Percentiles rank a stretch among this genome's conserved stretches.
Conservation (phyloP, 2,888 invertebrate genomes). For the Sicus ferrugineus region DNA sequence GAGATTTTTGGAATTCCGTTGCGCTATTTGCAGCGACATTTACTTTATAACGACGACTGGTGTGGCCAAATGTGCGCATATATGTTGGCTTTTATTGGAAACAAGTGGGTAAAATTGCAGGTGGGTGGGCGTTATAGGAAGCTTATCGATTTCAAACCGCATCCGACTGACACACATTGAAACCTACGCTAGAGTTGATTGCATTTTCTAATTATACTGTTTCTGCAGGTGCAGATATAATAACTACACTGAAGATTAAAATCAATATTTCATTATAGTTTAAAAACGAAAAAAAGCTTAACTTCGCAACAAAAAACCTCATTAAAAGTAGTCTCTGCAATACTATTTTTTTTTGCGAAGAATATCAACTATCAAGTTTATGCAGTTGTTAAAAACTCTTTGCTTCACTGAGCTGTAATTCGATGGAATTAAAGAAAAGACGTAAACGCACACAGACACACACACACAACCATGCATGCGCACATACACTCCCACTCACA, state of each 20-base stretch:
- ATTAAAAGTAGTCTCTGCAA: neutral
- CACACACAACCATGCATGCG: too few species aligned
- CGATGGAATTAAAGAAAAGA: neutral
- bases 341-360: neutral
- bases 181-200: neutral
- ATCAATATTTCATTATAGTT: neutral
- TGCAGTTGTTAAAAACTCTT: neutral
- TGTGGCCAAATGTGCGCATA: neutral
- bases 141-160: neutral
- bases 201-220: neutral
- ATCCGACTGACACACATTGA: neutral
- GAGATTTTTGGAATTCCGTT: neutral
- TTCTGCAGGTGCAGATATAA: neutral
- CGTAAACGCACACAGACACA: too few species aligned
- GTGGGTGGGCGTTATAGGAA: neutral
- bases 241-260: neutral
- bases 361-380: neutral
- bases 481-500: too few species aligned
- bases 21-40: neutral
- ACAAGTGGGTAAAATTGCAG: neutral
- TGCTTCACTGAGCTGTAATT: constrained; percentile 1
- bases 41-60: neutral
- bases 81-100: neutral
- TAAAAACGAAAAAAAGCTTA: neutral
- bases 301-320: neutral